Percentiles rank a stretch among this genome's conserved stretches.
phyloP scores from a whole-genome alignment of 1,140 invertebrate genomes.

The Muscidifurax raptorellus region DNA sequence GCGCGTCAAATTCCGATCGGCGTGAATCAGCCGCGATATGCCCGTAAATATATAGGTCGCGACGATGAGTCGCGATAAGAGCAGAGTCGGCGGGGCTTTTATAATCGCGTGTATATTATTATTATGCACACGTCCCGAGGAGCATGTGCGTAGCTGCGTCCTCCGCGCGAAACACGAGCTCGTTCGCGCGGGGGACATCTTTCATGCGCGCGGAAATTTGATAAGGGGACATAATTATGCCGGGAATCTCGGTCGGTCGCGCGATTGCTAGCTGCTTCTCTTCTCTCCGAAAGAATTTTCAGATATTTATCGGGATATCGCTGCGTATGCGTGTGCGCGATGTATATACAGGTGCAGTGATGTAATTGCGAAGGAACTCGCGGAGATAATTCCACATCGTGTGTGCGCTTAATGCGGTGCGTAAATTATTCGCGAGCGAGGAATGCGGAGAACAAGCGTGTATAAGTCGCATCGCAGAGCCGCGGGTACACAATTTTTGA shows the following conservation, averaged over 20 bases:
- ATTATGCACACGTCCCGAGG: background rate
- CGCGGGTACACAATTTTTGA: no score
- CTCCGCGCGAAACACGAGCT: conserved; percentile 29
- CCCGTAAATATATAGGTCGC: conserved; percentile 48
- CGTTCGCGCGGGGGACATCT: background rate
- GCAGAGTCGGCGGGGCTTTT: no score
- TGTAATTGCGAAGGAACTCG: background rate
- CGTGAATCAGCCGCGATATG: conserved; percentile 56
- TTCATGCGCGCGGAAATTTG: background rate
- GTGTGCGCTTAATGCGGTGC: no score
- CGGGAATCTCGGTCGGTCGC: no score
- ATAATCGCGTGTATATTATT: background rate
- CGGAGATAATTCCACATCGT: no score
- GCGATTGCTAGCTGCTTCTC: no score
- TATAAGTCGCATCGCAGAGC: no score
- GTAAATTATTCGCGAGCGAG: conserved; percentile 3
- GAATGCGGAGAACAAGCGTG: conserved; percentile 13
- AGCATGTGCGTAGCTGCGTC: no score
- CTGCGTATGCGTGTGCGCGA: no score
- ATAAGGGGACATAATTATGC: conserved; percentile 12
- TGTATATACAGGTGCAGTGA: no score
- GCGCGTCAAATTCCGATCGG: conserved; percentile 56
- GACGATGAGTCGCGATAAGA: conserved; percentile 35
- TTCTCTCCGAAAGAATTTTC: background rate
- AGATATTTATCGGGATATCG: background rate